Base-by-base conservation (phyloP, 2,888 invertebrate genomes). In the Aporophyla lueneburgensis region DNA sequence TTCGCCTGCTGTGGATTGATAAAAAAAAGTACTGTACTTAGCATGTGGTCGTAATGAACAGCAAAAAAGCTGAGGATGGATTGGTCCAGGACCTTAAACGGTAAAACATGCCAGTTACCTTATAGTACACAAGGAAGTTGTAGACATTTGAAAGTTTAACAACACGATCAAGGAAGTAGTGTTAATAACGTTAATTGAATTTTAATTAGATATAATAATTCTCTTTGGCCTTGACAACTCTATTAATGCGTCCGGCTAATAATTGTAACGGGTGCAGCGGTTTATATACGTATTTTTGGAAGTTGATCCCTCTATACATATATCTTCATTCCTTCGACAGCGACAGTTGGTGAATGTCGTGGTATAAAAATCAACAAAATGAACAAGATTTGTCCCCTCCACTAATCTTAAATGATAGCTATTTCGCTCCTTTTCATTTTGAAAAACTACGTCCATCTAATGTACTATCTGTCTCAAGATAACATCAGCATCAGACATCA, bases 161-260 rank as follows among this genome's bases (percentile, higher is more conserved):
- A 24, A 24, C 2, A 21, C 65, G 62, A 33, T 81, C 67, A 46
- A 76, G 83, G 83, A 84, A 83, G 76, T 71, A 0, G 49, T 51
- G 61, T 62, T 76, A 61, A 65, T 76, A 86, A 63, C 72, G 67
- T 66, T 85, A 59, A 78, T 80, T 76, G 74, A 80, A 76, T 76
- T 59, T 73, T 69, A 84, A 77, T 84, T 62, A 73, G 46, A 40
- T 19, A 58, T 43, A 66, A 67, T 80, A 54, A 56, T 82, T 77
- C 58, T 86, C 71, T 77, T 72, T 58, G 66, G n/a, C 83, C 77
- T 77, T 85, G 73, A 24, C 16, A 40, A 24, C 10, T 63, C 12
- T 63, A 63, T 43, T 75, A 75, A 81, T 46, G 51, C 19, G 74
- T 63, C 51, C 43, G 53, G 58, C 49, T 78, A 49, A 49, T 74